A percentile compares a stretch with the other conserved stretches of the same genome.
Conservation (phyloP, 1,140 invertebrate genomes). For the Rhizoglyphus robini region DNA sequence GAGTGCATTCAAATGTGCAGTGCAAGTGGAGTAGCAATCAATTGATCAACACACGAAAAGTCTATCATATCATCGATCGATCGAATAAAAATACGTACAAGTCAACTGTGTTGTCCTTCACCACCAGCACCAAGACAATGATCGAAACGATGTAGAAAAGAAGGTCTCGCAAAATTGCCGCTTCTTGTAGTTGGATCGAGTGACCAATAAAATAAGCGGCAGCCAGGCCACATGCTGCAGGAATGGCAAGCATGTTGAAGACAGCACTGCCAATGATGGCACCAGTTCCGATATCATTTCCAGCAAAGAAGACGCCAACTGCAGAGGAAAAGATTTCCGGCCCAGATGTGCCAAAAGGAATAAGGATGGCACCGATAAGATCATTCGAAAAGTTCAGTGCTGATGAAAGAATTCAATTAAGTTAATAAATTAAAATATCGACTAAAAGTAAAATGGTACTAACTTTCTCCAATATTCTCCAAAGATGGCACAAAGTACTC, state of each 20-base stretch:
- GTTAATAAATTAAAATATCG: background rate
- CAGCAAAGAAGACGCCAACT: conserved; percentile 50
- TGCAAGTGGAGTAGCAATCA: too few species aligned
- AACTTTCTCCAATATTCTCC: conserved; percentile 72
- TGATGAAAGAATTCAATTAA: background rate
- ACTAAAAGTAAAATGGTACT: background rate
- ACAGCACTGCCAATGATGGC: conserved; percentile 66
- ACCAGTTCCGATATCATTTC: conserved; percentile 52
- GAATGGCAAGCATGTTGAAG: conserved; percentile 73
- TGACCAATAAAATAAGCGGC: conserved; percentile 33
- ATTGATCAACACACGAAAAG: too few species aligned
- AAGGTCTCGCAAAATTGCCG: conserved; percentile 77
- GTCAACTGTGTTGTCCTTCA: conserved; percentile 68
- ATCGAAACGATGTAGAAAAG: conserved; percentile 74
- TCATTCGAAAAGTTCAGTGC: conserved; percentile 30
- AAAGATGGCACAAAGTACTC: conserved; percentile 84
- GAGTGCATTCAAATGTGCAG: too few species aligned
- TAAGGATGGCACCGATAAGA: conserved; percentile 39
- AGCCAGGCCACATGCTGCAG: conserved; percentile 37
- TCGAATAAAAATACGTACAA: conserved; percentile 42
- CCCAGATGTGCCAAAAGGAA: conserved; percentile 38
- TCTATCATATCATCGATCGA: too few species aligned
- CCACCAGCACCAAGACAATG: conserved; percentile 67
- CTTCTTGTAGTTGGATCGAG: conserved; percentile 36
- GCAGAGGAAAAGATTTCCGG: conserved; percentile 38